Percentiles rank a stretch among this genome's conserved stretches.
Evolutionary conservation across 1,140 invertebrate genomes (phyloP).

Genomic region (Aphelenchoides besseyi): DNA sequence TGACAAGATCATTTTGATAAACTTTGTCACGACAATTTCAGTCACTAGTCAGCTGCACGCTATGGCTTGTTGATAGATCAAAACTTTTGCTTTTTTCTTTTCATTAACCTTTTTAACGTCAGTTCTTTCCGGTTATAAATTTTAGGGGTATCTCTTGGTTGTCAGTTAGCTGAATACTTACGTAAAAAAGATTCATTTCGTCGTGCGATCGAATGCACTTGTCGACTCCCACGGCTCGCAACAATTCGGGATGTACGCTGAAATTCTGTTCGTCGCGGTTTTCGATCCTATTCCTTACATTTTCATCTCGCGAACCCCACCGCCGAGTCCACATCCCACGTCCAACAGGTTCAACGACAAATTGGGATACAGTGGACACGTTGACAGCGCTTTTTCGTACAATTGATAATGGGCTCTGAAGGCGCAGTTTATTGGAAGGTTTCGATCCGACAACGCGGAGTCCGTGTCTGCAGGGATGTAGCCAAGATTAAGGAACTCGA

Average conservation of each 20-base stretch:
- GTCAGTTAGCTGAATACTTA: neutral
- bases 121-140: too few species aligned
- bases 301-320: slow-evolving; percentile 39
- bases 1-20: too few species aligned
- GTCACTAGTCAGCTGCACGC: too few species aligned
- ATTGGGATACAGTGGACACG: slow-evolving; percentile 35
- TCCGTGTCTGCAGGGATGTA: slow-evolving; percentile 18
- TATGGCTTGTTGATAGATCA: too few species aligned
- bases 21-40: neutral
- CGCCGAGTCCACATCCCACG: slow-evolving; percentile 41
- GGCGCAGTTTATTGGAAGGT: neutral
- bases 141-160: too few species aligned
- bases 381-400: slow-evolving; percentile 40
- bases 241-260: slow-evolving; percentile 36
- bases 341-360: slow-evolving; percentile 27
- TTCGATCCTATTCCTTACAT: slow-evolving; percentile 21
- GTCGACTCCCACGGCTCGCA: slow-evolving; percentile 26
- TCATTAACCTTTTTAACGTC: too few species aligned
- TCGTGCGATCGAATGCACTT: neutral
- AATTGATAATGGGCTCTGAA: slow-evolving; percentile 29
- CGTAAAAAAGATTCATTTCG: neutral
- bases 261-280: slow-evolving; percentile 6
- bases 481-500: slow-evolving; percentile 35
- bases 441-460: too few species aligned
- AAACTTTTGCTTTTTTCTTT: too few species aligned